Conservation (phyloP, 2,797 vertebrate species). For the Melanotaenia trifasciata region DNA sequence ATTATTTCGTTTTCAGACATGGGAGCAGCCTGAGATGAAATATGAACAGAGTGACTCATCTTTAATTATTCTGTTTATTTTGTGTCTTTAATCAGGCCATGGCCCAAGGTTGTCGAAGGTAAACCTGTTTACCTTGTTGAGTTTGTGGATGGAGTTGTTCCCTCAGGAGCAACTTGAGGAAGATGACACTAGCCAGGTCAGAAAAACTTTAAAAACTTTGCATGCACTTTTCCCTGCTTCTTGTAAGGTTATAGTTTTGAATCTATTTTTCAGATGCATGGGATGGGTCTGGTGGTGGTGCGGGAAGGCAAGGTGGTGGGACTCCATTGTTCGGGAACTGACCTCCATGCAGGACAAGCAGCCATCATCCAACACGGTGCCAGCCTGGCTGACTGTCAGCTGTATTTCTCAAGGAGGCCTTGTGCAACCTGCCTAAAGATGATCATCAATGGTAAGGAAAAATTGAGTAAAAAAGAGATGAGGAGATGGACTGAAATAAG, state of each 20-base stretch:
- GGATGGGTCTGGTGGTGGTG: slow-evolving; percentile 92
- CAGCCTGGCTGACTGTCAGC: slow-evolving; percentile 87
- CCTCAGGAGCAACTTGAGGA: slow-evolving; percentile 76
- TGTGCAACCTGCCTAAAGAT: slow-evolving; percentile 97
- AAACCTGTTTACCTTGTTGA: slow-evolving; percentile 93
- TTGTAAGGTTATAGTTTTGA: neutral
- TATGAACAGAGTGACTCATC: neutral
- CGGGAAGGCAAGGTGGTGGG: slow-evolving; percentile 89
- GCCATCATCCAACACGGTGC: slow-evolving; percentile 91
- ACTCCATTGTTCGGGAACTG: slow-evolving; percentile 90
- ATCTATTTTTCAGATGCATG: slow-evolving; percentile 78
- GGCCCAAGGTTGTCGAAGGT: slow-evolving; percentile 91
- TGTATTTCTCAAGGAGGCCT: slow-evolving; percentile 96
- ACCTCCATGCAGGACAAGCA: slow-evolving; percentile 93
- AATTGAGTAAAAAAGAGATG: neutral
- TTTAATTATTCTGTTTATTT: neutral
- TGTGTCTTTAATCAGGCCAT: slow-evolving; percentile 78
- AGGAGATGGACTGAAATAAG: neutral
- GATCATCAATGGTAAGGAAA: slow-evolving; percentile 92
- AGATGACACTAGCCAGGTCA: slow-evolving; percentile 42
- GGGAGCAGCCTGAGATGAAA: neutral
- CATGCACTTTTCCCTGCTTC: neutral
- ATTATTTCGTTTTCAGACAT: neutral
- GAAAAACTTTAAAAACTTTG: neutral
- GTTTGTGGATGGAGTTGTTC: slow-evolving; percentile 97